Base-by-base conservation (phyloP, 2,888 invertebrate genomes). In the Folsomia manolachei region DNA sequence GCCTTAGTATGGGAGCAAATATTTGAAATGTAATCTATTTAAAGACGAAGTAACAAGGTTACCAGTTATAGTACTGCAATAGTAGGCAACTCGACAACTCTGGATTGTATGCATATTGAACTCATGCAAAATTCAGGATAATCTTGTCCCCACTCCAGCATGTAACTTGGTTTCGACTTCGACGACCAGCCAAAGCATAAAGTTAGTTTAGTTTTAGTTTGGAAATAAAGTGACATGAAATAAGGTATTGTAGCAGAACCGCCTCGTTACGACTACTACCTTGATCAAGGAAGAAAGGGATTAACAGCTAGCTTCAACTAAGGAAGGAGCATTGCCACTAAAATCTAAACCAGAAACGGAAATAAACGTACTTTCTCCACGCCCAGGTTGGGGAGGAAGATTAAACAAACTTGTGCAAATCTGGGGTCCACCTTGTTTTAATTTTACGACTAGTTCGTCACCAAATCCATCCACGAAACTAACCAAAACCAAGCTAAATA, bases 261-360 rank as follows among this genome's bases (percentile, higher is more conserved):
- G n/a, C n/a, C n/a, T n/a, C n/a, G n/a, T n/a, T n/a, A n/a, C n/a
- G n/a, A n/a, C n/a, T n/a, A n/a, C n/a, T n/a, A n/a, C n/a, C n/a
- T n/a, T n/a, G n/a, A n/a, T n/a, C n/a, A n/a, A 56, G 11, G 56
- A 4, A 21, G 56, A n/a, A 56, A 56, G 56, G 56, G 56, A 56
- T 56, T 56, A 56, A 56, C 56, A n/a, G 56, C 51, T 51, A 9
- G 18, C 39, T 56, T 56, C 18, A 21, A 56, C n/a, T n/a, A n/a
- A n/a, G n/a, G n/a, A n/a, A n/a, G n/a, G n/a, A n/a, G n/a, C 21
- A 56, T 56, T 56, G 56, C 7, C 56, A 56, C 56, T 56, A 56
- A 56, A 56, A 56, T 14, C 56, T 56, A 18, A 56, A 7, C 18
- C 7, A 39, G 39, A n/a, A n/a, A n/a, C n/a, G n/a, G n/a, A n/a